Percentiles rank a stretch among this genome's conserved stretches.
phyloP scores from a whole-genome alignment of 2,797 vertebrate species.

The Syncerus caffer region DNA sequence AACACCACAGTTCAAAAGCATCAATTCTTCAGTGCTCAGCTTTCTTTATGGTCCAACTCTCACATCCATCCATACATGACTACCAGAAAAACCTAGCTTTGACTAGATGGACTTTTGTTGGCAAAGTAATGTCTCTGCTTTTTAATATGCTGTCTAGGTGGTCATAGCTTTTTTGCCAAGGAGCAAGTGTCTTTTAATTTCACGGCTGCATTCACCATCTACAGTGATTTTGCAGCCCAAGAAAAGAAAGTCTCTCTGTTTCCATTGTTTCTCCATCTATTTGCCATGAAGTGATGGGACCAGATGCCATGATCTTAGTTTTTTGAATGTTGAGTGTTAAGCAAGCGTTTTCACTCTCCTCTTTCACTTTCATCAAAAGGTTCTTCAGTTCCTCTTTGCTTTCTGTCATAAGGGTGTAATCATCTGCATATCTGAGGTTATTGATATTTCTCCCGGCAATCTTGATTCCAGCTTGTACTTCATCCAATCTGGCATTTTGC shows the following conservation, averaged over 20 bases:
- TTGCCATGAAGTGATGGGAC: background rate
- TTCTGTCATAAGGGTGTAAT: background rate
- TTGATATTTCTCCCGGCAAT: background rate
- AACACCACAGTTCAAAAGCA: background rate
- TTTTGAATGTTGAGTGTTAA: background rate
- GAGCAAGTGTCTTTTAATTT: background rate
- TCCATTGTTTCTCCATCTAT: background rate
- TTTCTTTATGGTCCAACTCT: background rate
- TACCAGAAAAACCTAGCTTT: background rate
- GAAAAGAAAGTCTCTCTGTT: background rate
- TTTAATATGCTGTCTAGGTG: background rate
- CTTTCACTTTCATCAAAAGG: background rate
- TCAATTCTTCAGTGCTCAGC: background rate
- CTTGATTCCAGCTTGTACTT: background rate
- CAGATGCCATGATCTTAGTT: background rate
- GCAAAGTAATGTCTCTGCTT: background rate
- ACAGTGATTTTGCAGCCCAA: background rate
- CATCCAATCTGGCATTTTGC: background rate
- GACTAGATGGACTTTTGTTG: background rate
- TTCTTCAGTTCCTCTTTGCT: background rate
- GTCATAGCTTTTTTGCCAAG: background rate
- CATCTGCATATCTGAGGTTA: background rate
- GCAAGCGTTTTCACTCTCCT: background rate
- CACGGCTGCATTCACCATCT: background rate
- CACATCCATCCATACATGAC: background rate